These are phyloP conservation scores for Lepidochrysops patricia DNA, from an alignment of 2,888 invertebrate species.

Conservation along the genomic window DNA sequence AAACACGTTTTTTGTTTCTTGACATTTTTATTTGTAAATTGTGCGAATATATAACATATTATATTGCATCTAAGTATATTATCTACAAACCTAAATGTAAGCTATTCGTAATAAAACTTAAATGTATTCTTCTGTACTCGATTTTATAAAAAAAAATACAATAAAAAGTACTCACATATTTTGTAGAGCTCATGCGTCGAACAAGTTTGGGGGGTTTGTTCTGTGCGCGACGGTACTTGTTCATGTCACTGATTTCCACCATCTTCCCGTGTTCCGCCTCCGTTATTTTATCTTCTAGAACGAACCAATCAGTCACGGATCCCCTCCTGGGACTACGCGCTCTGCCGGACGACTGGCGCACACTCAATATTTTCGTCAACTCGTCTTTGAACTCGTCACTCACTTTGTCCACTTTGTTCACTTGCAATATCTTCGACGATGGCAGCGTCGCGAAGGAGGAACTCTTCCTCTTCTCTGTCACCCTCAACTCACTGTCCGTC, in stretches of 20 bases:
- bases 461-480: constrained; percentile 51
- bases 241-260: constrained; percentile 30
- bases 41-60: too few relatives aligned
- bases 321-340: constrained; percentile 42
- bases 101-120: too few relatives aligned
- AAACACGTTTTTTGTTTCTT: background rate
- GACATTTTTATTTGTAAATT: background rate
- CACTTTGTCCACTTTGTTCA: constrained; percentile 48
- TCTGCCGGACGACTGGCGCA: constrained; percentile 33
- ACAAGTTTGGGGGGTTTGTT: constrained; percentile 55
- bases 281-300: constrained; percentile 46
- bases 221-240: constrained; percentile 52
- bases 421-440: constrained; percentile 55
- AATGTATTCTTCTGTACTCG: too few relatives aligned
- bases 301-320: constrained; percentile 66
- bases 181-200: constrained; percentile 63
- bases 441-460: constrained; percentile 51
- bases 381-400: constrained; percentile 60
- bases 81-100: too few relatives aligned
- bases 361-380: constrained; percentile 42
- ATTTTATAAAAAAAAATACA: too few relatives aligned
- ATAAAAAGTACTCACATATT: constrained; percentile 69
- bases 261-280: constrained; percentile 17
- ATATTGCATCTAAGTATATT: too few relatives aligned
- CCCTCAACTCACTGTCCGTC: constrained; percentile 31